phyloP scores from a whole-genome alignment of 1,140 invertebrate species.

The Drosophila arawakana region DNA sequence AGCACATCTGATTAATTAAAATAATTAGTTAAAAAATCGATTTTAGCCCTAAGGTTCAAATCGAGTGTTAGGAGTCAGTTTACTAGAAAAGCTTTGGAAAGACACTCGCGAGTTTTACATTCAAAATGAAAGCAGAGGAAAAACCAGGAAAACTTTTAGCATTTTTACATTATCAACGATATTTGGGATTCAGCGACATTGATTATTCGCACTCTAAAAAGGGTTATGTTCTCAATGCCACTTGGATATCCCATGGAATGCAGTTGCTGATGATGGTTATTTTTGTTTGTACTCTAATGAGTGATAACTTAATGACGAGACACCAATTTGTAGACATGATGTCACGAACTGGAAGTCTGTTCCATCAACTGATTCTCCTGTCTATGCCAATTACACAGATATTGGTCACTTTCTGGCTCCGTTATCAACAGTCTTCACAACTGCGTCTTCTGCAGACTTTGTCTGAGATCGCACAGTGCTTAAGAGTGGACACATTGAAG shows the following conservation, averaged over 20 bases:
- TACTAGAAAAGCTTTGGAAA: too few species aligned
- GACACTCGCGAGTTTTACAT: background rate
- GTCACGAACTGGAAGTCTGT: too few species aligned
- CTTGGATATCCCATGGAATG: background rate
- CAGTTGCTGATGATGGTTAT: background rate
- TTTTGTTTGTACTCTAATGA: too few species aligned
- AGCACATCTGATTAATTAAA: too few species aligned
- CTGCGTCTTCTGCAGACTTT: conserved; percentile 9
- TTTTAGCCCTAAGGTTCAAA: too few species aligned
- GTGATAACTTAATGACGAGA: too few species aligned
- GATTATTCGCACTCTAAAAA: conserved; percentile 11
- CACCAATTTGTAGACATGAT: too few species aligned
- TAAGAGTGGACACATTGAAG: background rate
- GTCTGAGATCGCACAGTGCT: background rate
- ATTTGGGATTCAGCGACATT: conserved; percentile 20
- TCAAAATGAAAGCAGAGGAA: background rate
- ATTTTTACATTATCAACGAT: conserved; percentile 16
- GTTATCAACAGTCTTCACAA: conserved; percentile 3
- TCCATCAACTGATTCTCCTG: too few species aligned
- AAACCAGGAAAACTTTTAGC: background rate
- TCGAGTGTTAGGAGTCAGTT: too few species aligned
- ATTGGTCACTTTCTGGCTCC: conserved; percentile 13
- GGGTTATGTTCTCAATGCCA: conserved; percentile 14
- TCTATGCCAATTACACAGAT: conserved; percentile 1
- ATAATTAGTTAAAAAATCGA: too few species aligned